These are phyloP conservation scores for Morbakka virulenta DNA, from an alignment of 30 jellyfish, hydroid and myxozoan species.

Conservation along the genomic window DNA sequence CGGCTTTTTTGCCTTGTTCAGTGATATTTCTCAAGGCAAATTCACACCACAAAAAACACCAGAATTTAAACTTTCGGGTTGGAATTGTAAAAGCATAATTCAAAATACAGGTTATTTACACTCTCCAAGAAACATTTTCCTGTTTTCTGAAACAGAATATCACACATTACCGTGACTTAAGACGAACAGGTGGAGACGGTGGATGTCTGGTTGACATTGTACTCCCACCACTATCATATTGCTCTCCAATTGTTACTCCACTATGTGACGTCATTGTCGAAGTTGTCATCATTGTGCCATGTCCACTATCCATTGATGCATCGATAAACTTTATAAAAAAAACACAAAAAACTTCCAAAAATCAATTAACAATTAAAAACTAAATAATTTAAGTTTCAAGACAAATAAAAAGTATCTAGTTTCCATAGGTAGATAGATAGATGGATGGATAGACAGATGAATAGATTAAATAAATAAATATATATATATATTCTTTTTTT, in stretches of 20 bases:
- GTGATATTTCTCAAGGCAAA: no score
- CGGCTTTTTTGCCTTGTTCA: not conserved
- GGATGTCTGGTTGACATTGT: conserved; percentile 73
- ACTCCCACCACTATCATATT: conserved; percentile 23
- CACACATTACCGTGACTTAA: conserved; percentile 40
- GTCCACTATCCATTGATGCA: conserved; percentile 82
- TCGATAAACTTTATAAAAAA: not conserved
- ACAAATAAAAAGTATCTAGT: not conserved
- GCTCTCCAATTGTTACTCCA: conserved; percentile 35
- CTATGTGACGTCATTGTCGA: conserved; percentile 1
- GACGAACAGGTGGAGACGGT: conserved; percentile 88
- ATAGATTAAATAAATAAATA: no score
- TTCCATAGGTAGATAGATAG: not conserved
- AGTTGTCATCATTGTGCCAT: conserved; percentile 71
- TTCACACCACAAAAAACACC: no score
- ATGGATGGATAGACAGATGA: no score
- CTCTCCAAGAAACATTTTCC: not conserved
- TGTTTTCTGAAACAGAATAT: not conserved
- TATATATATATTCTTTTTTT: no score
- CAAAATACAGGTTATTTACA: no score
- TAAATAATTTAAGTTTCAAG: not conserved
- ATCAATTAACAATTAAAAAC: not conserved
- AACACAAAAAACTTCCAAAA: not conserved
- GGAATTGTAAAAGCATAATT: no score
- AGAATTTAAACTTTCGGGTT: no score